A percentile compares a stretch with the other conserved stretches of the same genome.
phyloP scores from a whole-genome alignment of 2,797 vertebrate genomes.

The Orientallactaga sibirica region DNA sequence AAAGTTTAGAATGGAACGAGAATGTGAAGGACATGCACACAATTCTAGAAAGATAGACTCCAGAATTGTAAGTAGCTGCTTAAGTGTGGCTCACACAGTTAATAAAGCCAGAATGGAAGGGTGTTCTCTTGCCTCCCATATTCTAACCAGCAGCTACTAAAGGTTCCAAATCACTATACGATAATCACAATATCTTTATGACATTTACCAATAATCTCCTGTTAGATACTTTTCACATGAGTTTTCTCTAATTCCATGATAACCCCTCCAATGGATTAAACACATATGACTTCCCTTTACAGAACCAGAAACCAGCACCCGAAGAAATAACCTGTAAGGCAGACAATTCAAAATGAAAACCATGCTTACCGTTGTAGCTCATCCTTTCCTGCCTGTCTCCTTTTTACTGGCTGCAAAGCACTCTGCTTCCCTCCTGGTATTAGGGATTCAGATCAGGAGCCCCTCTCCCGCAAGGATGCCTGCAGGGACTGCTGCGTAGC shows the following conservation, averaged over 20 bases:
- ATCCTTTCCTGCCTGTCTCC: not conserved
- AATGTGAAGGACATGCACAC: not conserved
- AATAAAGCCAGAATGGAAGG: constrained; percentile 15
- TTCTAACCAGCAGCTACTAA: not conserved
- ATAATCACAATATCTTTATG: not conserved
- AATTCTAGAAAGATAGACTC: not conserved
- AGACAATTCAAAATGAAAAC: not conserved
- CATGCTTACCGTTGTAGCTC: fast-evolving
- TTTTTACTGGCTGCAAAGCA: not conserved
- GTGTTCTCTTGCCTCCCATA: not conserved
- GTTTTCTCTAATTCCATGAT: not conserved
- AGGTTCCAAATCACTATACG: not conserved
- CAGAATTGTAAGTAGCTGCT: not conserved
- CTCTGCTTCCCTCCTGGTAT: not conserved
- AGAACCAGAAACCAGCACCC: not conserved
- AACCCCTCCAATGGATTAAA: not conserved
- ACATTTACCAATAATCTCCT: not conserved
- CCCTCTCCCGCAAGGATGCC: too few relatives aligned
- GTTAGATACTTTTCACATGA: not conserved
- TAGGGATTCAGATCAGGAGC: not conserved
- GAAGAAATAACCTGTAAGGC: not conserved
- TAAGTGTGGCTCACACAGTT: constrained; percentile 13
- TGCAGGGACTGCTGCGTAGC: not conserved
- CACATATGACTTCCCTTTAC: not conserved
- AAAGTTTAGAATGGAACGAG: constrained; percentile 52